Base-by-base conservation (phyloP, 92 coral and sea anemone genomes). In the Actinostola sp. region DNA sequence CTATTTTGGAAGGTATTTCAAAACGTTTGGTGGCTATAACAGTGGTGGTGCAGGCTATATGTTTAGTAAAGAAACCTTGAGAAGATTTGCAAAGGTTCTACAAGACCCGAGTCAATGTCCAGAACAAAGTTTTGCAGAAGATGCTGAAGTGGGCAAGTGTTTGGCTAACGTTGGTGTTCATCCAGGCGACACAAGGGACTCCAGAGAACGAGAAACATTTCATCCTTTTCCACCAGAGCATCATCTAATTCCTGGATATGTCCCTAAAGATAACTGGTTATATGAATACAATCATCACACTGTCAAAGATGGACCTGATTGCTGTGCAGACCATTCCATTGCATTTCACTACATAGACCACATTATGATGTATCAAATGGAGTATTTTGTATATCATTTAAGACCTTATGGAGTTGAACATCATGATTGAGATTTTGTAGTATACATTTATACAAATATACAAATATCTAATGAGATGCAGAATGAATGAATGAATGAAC, bases 11-110 rank as follows among this genome's bases (percentile, higher is more conserved):
- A 83, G 97, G 30, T 72, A 67, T 51, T 91, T 91, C 43, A 94
- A 94, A 56, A 77, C 92, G 10, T 87, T 79, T 68, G 94, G 92
- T 8, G 89, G 90, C 1, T 94, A 94, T 64, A 83, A 89, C 75
- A 94, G 97, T 49, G 98, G 98, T 0, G 98, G 98, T 0, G 98
- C 98, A 21, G 98, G 98, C 1, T 94, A 94, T 44, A 89, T 94
- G 21, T 94, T 94, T 38, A 94, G 98, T 57, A 82, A 82, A 38
- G 94, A 91, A 67, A 78, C 97, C 0, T 57, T 94, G 13, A 86
- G 90, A 41, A 82, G 89, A 53, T 94, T 94, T 66, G 92, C 79
- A 42, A 80, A 80, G 43, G 75, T 87, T 14, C 77, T 94, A 0
- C 66, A 86, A 20, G 86, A 91, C 42, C 81, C 90, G 0, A 57